Evolutionary conservation across 2,888 invertebrate species (phyloP), one percentile per base, ranked within the genome.

Genomic region (Chouioia cunea): DNA sequence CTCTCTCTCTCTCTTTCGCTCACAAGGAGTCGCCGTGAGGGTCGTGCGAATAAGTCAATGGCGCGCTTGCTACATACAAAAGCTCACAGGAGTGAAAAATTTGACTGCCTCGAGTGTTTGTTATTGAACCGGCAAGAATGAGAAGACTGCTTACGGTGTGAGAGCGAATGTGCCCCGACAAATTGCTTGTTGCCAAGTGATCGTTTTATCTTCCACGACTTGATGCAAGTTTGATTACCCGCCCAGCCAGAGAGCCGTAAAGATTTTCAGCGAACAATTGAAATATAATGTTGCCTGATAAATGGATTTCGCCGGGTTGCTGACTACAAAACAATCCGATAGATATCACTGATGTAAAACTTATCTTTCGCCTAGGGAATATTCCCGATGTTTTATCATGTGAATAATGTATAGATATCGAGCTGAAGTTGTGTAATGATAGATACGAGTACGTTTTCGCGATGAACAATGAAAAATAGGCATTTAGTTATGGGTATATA

Each of bases 171-270:
- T n/a, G 20, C 4, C 36, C 20, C 52, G 72, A 73, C 72, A 73
- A 73, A 73, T 73, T 58, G 65, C 69, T 66, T 36, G 36, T 54
- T 50, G 58, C 20, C 20, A 18, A 20, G 50, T 20, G 70, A 70
- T 65, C 69, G 62, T 58, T 73, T 70, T 63, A 73, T 73, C 73
- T 48, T 53, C 59, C n/a, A 20, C 20, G 59, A 44, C 18, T 73
- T 73, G 67, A 67, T 67, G 36, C 36, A 10, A 36, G 64, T 70
- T 73, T 73, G 70, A 73, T 73, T 69, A 43, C 62, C n/a, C 59
- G 53, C 67, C 47, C 20, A n/a, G 36, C 36, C 36, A 12, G 6
- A 6, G 12, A 22, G 2, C 47, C 15, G 50, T 36, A 14, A 46
- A 23, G 6, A 10, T 36, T 36, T 36, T 1, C 36, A 36, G 20